phyloP scores from a whole-genome alignment of 2,888 invertebrate species.

The Drosophila trichaetosa region DNA sequence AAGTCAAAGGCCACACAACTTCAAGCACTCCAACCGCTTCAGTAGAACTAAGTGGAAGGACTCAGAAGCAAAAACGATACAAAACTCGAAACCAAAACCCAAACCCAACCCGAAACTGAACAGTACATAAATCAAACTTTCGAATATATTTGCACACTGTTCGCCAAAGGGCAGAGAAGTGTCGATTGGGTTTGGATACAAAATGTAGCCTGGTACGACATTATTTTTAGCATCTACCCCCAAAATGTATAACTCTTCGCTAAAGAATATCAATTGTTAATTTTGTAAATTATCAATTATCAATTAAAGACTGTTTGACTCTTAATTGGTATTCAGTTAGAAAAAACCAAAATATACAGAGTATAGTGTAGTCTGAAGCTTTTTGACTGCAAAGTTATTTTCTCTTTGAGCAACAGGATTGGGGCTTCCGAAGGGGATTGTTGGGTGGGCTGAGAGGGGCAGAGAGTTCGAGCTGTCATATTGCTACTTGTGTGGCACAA shows the following conservation, averaged over 20 bases:
- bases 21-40: constrained; percentile 1
- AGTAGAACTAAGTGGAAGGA: not conserved
- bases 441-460: not conserved
- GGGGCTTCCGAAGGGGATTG: not conserved
- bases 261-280: not conserved
- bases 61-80: constrained; percentile 1
- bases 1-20: constrained; percentile 18
- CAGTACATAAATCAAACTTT: constrained; percentile 54
- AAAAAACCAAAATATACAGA: constrained; percentile 5
- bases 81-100: not conserved
- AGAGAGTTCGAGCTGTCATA: not conserved
- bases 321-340: not conserved
- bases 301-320: not conserved
- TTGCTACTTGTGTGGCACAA: constrained; percentile 23
- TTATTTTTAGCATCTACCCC: not conserved
- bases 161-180: not conserved
- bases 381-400: not conserved
- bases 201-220: not conserved
- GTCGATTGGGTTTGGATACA: not conserved
- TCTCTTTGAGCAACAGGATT: not conserved
- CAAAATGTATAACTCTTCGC: not conserved
- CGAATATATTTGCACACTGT: constrained; percentile 32
- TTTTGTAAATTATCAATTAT: not conserved
- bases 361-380: not conserved
- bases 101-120: constrained; percentile 5